Evolutionary conservation across 2,888 invertebrate genomes (phyloP), one percentile per base, ranked within the genome.

Genomic region (Volucella inanis): DNA sequence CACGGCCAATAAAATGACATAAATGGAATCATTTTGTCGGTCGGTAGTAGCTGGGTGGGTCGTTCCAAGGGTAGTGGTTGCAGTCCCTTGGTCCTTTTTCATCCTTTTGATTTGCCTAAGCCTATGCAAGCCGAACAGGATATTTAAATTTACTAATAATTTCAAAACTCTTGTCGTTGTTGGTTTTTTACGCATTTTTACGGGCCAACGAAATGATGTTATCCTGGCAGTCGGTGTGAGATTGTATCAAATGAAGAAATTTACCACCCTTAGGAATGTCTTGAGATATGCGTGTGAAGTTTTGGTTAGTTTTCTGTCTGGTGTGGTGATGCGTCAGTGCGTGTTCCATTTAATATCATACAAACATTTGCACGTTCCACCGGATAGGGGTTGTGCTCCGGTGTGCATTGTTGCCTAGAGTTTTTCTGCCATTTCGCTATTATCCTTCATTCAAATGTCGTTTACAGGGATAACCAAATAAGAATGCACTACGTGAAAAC

Each of bases 131-230:
- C 43, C 54, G 11, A 15, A 50, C 67, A 72, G 82, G 82, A 83
- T 77, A 85, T 85, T 85, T 76, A 85, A 85, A 77, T 77, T 85
- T 72, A 68, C 81, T 77, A 85, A 85, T 85, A 85, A 81, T 85
- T 85, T 68, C 57, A 77, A 85, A 85, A 72, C 57, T 76, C 76
- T 55, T 68, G 76, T 65, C 65, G 52, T 72, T 68, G 82, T 72
- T 62, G 71, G 77, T 77, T 77, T 76, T 76, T 57, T 15, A 15
- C 52, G 71, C 71, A 71, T 77, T 76, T 76, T 55, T 15, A 15
- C 52, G 11, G 15, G n/a, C 22, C n/a, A 59, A 59, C 15, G 47
- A 38, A n/a, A 55, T 43, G 57, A 52, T 38, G 50, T 18, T 18
- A 39, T 18, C 15, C 31, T 31, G 31, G 6, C 4, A 31, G 31